Evolutionary conservation across 1,140 invertebrate genomes (phyloP).

Genomic region (Aphis gossypii): DNA sequence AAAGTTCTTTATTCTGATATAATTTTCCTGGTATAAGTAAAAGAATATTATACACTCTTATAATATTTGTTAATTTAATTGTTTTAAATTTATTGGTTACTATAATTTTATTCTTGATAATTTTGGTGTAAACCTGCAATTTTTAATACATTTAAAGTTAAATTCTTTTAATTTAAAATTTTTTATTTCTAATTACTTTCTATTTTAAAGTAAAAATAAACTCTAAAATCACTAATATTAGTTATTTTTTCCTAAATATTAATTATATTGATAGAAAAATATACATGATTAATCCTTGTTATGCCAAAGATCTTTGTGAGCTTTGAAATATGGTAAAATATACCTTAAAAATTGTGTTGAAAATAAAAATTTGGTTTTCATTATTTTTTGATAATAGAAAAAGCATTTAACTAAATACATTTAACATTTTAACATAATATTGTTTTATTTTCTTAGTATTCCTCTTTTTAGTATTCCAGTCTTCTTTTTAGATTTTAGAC

Average conservation of each 20-base stretch:
- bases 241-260: too few relatives aligned
- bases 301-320: too few relatives aligned
- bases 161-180: too few relatives aligned
- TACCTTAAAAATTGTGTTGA: background rate
- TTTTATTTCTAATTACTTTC: too few relatives aligned
- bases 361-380: background rate
- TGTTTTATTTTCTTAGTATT: background rate
- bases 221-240: too few relatives aligned
- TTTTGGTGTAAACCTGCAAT: too few relatives aligned
- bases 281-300: too few relatives aligned
- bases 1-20: background rate
- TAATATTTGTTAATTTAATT: background rate
- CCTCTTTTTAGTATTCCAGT: background rate
- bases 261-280: too few relatives aligned
- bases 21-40: background rate
- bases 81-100: background rate
- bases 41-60: background rate
- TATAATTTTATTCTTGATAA: background rate
- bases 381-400: background rate
- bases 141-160: too few relatives aligned
- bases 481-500: background rate
- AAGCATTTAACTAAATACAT: background rate
- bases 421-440: background rate
- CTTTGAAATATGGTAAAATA: background rate
- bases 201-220: too few relatives aligned